Evolutionary conservation across 2,888 invertebrate species (phyloP).

Genomic region (Drosophila paramelanica): DNA sequence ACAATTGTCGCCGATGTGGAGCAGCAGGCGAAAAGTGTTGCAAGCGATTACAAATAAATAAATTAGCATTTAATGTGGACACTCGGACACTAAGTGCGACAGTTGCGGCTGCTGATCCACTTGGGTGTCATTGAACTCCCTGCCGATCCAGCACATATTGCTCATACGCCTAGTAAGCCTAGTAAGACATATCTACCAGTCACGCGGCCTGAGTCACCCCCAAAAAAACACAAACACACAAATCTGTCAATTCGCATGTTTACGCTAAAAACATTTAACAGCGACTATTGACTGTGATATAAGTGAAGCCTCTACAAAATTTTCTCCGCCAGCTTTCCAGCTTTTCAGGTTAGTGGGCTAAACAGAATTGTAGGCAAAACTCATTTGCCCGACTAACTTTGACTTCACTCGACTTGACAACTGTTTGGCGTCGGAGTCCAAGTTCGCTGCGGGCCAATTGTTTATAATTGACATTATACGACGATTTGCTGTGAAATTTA

Average conservation of each 20-base stretch:
- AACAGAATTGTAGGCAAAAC: constrained; percentile 3
- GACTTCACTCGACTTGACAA: constrained; percentile 37
- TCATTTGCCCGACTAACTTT: constrained; percentile 48
- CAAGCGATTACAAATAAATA: constrained; percentile 67
- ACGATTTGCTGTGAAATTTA: constrained; percentile 74
- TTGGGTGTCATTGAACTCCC: constrained; percentile 60
- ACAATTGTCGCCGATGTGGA: constrained; percentile 68
- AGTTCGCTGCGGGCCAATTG: constrained; percentile 70
- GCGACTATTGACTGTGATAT: constrained; percentile 14
- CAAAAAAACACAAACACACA: not conserved
- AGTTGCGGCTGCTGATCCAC: constrained; percentile 38
- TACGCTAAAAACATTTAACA: constrained; percentile 59
- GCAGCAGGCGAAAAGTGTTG: constrained; percentile 51
- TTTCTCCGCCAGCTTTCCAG: constrained; percentile 21
- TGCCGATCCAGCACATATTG: constrained; percentile 15
- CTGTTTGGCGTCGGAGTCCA: constrained; percentile 17
- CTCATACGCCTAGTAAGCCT: constrained; percentile 56
- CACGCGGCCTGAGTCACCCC: constrained; percentile 29
- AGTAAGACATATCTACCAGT: constrained; percentile 39
- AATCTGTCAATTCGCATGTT: constrained; percentile 57
- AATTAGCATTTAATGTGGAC: constrained; percentile 66
- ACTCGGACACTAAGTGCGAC: constrained; percentile 10
- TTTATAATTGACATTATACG: constrained; percentile 72
- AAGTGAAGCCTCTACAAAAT: not conserved
- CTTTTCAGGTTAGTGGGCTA: constrained; percentile 51